Percentiles rank a stretch among this genome's conserved stretches.
Evolutionary conservation across 2,797 vertebrate genomes (phyloP).

Genomic region (Poeciliopsis presidionis): DNA sequence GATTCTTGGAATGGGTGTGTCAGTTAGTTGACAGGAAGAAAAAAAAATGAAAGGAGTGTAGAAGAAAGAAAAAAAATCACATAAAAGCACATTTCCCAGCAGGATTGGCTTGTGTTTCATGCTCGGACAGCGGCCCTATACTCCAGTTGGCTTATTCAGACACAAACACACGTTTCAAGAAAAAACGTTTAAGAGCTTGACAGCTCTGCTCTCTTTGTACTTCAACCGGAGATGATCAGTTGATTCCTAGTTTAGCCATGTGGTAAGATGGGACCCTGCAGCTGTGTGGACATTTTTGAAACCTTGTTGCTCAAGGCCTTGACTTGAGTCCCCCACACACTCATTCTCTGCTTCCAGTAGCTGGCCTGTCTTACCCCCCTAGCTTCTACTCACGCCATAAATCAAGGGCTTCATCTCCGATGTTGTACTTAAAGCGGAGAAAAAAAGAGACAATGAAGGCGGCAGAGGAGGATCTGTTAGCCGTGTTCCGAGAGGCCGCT

Average conservation of each 20-base stretch:
- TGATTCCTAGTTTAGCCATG: conserved; percentile 32
- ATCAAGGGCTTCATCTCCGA: conserved; percentile 61
- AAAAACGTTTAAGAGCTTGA: not conserved
- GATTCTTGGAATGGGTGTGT: conserved; percentile 82
- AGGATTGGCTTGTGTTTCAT: conserved; percentile 48
- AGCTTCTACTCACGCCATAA: conserved; percentile 69
- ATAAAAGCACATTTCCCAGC: conserved; percentile 62
- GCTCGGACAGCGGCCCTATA: conserved; percentile 21
- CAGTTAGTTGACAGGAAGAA: conserved; percentile 60
- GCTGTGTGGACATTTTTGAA: conserved; percentile 27
- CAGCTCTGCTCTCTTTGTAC: not conserved
- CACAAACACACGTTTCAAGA: not conserved
- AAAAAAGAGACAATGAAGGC: conserved; percentile 29
- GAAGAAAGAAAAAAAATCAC: conserved; percentile 44
- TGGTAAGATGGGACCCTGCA: conserved; percentile 36
- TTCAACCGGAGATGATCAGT: conserved; percentile 38
- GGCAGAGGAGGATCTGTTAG: conserved; percentile 41
- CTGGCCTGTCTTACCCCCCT: conserved; percentile 55
- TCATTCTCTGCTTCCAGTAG: conserved; percentile 47
- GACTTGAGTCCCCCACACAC: conserved; percentile 18
- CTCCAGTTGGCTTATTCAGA: conserved; percentile 26
- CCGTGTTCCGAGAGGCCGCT: conserved; percentile 52
- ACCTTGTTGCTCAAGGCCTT: conserved; percentile 21
- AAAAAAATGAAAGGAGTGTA: conserved; percentile 53
- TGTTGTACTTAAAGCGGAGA: conserved; percentile 31